These are phyloP conservation scores for Protonibea diacanthus DNA, from an alignment of 2,797 vertebrate species.

Conservation along the genomic window DNA sequence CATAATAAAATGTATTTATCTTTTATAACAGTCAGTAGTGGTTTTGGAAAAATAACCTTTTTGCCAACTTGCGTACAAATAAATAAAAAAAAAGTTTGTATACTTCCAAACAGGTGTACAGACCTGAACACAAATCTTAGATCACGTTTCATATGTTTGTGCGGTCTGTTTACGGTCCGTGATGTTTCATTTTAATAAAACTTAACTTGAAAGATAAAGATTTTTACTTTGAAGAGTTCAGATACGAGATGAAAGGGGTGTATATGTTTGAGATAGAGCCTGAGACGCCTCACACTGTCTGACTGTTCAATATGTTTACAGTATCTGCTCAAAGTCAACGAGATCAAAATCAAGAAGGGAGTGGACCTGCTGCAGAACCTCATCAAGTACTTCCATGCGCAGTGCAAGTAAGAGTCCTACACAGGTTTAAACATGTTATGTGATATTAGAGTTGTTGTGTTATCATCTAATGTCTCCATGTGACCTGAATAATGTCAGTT, in stretches of 20 bases:
- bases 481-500: not conserved
- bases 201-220: constrained; percentile 15
- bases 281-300: constrained; percentile 13
- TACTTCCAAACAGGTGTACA: not conserved
- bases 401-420: constrained; percentile 92
- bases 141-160: not conserved
- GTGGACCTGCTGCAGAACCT: constrained; percentile 98
- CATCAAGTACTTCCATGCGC: constrained; percentile 99
- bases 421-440: not conserved
- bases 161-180: constrained; percentile 1
- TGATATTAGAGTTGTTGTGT: not conserved
- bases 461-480: not conserved
- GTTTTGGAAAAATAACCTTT: not conserved
- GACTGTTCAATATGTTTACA: constrained; percentile 74
- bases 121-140: not conserved
- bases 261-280: constrained; percentile 26
- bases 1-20: no score
- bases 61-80: no score
- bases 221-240: constrained; percentile 41
- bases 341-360: constrained; percentile 99
- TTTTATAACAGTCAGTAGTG: no score
- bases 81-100: no score
- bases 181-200: constrained; percentile 22
- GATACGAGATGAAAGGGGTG: constrained; percentile 47
- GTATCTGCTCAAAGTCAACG: constrained; percentile 99